Conservation (phyloP, 2,797 vertebrate genomes). For the Chiroxiphia lanceolata region DNA sequence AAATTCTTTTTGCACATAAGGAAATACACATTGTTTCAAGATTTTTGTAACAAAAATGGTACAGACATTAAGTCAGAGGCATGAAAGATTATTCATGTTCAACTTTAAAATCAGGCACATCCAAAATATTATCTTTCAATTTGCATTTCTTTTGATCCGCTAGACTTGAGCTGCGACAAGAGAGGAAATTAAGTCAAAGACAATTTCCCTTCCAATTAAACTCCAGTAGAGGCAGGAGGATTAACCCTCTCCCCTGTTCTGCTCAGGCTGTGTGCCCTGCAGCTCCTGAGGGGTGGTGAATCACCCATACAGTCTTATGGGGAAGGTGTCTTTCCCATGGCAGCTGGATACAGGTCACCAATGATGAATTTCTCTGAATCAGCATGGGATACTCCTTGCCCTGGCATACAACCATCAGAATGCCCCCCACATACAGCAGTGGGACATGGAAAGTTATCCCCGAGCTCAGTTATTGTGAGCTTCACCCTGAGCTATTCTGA, state of each 20-base stretch:
- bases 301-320: rapidly evolving
- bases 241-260: background rate
- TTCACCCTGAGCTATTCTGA: background rate
- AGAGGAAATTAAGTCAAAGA: constrained; percentile 45
- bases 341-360: background rate
- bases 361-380: background rate
- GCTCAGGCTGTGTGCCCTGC: rapidly evolving
- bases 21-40: background rate
- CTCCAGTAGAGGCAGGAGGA: background rate
- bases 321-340: background rate
- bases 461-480: background rate
- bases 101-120: constrained; percentile 2
- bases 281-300: rapidly evolving
- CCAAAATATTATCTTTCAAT: constrained; percentile 34
- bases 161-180: constrained; percentile 13
- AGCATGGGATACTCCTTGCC: background rate
- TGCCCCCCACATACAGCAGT: rapidly evolving
- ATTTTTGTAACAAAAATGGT: constrained; percentile 11
- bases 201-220: constrained; percentile 37
- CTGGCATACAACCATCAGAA: background rate
- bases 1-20: background rate
- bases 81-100: constrained; percentile 1
- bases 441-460: background rate
- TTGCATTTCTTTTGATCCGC: constrained; percentile 43
- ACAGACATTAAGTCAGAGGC: constrained; percentile 12